Percentiles rank a stretch among this genome's conserved stretches.
Evolutionary conservation across 1,140 invertebrate species (phyloP).

Genomic region (Aphelenchoides besseyi): DNA sequence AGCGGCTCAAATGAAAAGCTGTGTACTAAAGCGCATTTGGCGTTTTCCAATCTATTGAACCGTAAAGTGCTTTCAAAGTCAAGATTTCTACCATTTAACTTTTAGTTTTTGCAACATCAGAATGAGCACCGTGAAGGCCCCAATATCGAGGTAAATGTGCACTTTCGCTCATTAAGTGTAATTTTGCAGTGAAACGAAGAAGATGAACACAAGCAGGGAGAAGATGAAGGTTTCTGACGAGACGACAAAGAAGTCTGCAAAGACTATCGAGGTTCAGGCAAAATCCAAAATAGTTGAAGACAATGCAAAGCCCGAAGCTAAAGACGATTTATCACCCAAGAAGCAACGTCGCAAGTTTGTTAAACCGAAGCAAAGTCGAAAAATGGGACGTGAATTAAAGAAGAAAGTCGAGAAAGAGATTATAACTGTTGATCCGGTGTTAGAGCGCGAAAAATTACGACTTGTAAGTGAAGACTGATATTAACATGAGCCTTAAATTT

Average conservation of each 20-base stretch:
- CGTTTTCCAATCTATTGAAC: not conserved
- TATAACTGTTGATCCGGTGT: not conserved
- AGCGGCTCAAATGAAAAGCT: not conserved
- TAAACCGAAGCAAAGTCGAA: slow-evolving; percentile 1
- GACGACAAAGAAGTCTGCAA: not conserved
- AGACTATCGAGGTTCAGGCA: too few species aligned
- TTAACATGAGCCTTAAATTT: not conserved
- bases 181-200: too few species aligned
- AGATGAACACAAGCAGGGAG: too few species aligned
- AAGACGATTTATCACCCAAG: not conserved
- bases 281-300: too few species aligned
- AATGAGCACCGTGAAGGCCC: too few species aligned
- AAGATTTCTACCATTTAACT: not conserved
- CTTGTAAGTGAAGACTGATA: not conserved
- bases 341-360: not conserved
- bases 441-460: slow-evolving; percentile 4
- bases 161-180: too few species aligned
- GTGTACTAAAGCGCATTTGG: not conserved
- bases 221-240: not conserved
- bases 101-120: not conserved
- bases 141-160: too few species aligned
- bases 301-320: not conserved
- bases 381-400: not conserved
- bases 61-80: not conserved
- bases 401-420: slow-evolving; percentile 18